These are phyloP conservation scores for Trachymyrmex septentrionalis DNA, from an alignment of 1,140 invertebrate species.

Conservation along the genomic window DNA sequence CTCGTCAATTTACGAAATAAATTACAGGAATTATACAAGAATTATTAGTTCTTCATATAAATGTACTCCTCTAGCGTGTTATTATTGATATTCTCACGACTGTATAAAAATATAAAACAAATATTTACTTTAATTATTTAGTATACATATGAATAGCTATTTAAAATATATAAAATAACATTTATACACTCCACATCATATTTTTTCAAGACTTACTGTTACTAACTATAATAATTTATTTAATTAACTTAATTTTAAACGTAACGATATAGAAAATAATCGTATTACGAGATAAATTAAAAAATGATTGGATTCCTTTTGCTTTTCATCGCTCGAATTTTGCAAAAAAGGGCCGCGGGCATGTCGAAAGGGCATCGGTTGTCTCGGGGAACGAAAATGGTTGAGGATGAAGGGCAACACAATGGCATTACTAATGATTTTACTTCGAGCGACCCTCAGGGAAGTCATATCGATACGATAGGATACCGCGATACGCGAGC, in stretches of 20 bases:
- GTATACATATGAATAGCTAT: background rate
- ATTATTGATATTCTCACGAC: background rate
- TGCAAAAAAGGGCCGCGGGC: slow-evolving; percentile 62
- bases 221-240: background rate
- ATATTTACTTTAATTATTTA: no score
- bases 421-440: slow-evolving; percentile 85
- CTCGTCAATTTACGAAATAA: slow-evolving; percentile 22
- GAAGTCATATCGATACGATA: slow-evolving; percentile 83
- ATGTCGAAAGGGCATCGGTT: slow-evolving; percentile 48
- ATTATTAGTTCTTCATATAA: slow-evolving; percentile 23
- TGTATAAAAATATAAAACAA: background rate
- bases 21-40: slow-evolving; percentile 40
- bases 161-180: background rate
- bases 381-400: slow-evolving; percentile 30
- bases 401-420: slow-evolving; percentile 65
- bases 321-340: slow-evolving; percentile 47
- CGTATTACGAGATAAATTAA: slow-evolving; percentile 14
- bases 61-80: background rate
- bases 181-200: no score
- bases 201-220: background rate
- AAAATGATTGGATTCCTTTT: slow-evolving; percentile 17
- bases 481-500: slow-evolving; percentile 76
- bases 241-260: background rate
- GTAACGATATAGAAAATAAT: background rate
- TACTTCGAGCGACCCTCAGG: slow-evolving; percentile 79